These are phyloP conservation scores for Tigriopus japonicus DNA, from an alignment of 1,140 invertebrate genomes.

Conservation along the genomic window DNA sequence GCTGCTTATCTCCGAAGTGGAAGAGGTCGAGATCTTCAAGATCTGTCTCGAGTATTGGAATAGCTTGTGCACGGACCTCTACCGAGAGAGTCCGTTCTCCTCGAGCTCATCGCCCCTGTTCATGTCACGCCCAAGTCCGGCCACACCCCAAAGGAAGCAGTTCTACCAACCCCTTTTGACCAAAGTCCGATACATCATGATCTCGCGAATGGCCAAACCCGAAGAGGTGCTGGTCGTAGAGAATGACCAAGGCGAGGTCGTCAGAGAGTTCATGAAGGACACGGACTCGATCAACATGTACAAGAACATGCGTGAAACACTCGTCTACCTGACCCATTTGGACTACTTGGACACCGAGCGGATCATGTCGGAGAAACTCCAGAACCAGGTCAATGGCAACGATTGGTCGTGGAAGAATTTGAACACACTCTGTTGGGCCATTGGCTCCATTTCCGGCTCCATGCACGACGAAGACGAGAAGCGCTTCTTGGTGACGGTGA, in stretches of 20 bases:
- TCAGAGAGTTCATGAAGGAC: constrained; percentile 99
- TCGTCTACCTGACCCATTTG: constrained; percentile 96
- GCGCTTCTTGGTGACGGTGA: constrained; percentile 94
- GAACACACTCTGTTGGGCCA: constrained; percentile 98
- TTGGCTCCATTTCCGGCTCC: constrained; percentile 96
- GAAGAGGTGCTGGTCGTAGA: constrained; percentile 99
- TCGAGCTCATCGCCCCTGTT: constrained; percentile 23
- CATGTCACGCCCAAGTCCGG: constrained; percentile 25
- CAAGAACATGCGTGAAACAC: constrained; percentile 97
- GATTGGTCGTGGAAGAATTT: constrained; percentile 99
- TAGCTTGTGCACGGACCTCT: constrained; percentile 70
- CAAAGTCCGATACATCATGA: constrained; percentile 87
- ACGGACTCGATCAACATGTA: constrained; percentile 99
- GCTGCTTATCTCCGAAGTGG: constrained; percentile 91
- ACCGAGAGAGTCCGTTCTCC: constrained; percentile 34
- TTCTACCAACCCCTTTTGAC: constrained; percentile 63
- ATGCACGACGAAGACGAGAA: constrained; percentile 99
- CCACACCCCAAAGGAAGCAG: constrained; percentile 29
- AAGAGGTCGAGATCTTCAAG: constrained; percentile 99
- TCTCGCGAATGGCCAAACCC: constrained; percentile 97
- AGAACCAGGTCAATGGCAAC: constrained; percentile 89
- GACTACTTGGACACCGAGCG: constrained; percentile 92
- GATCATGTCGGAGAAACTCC: constrained; percentile 97
- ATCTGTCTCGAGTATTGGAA: constrained; percentile 99
- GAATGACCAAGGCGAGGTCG: constrained; percentile 99